Conservation (phyloP, 2,888 invertebrate genomes). For the Epistrophella euchroma region DNA sequence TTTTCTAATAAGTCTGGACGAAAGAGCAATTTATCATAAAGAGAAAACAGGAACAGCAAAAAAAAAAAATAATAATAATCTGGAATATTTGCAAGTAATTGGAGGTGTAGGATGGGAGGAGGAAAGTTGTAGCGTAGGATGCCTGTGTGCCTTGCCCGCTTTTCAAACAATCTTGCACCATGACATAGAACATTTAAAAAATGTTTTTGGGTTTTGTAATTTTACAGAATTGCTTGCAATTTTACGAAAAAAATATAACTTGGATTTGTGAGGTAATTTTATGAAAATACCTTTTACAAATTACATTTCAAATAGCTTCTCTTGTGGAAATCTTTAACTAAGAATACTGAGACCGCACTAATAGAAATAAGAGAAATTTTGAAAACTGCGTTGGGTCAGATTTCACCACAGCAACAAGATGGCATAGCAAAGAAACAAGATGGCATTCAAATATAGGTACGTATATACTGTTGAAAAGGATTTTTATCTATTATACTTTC, state of each 20-base stretch:
- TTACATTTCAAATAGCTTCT: too few relatives aligned
- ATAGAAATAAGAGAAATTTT: too few relatives aligned
- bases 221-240: constrained; percentile 49
- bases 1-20: constrained; percentile 73
- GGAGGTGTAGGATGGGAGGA: constrained; percentile 8
- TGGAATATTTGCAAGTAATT: constrained; percentile 72
- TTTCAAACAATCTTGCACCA: constrained; percentile 41
- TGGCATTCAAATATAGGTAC: too few relatives aligned
- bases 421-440: too few relatives aligned
- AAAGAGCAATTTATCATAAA: constrained; percentile 75
- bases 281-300: background rate
- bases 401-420: too few relatives aligned
- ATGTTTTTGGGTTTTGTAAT: constrained; percentile 47
- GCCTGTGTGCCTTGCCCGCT: background rate
- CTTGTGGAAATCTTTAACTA: too few relatives aligned
- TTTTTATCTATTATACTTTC: too few relatives aligned
- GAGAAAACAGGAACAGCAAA: constrained; percentile 42
- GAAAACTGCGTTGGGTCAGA: too few relatives aligned
- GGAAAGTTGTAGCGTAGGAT: background rate
- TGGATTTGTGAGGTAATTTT: background rate
- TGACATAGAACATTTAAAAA: constrained; percentile 46
- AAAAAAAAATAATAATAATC: constrained; percentile 38
- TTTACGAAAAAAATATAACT: constrained; percentile 1
- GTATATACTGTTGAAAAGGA: too few relatives aligned
- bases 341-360: too few relatives aligned